Percentiles rank a stretch among this genome's conserved stretches.
phyloP scores from a whole-genome alignment of 2,113 vertebrate species.

The Platysteira castanea region DNA sequence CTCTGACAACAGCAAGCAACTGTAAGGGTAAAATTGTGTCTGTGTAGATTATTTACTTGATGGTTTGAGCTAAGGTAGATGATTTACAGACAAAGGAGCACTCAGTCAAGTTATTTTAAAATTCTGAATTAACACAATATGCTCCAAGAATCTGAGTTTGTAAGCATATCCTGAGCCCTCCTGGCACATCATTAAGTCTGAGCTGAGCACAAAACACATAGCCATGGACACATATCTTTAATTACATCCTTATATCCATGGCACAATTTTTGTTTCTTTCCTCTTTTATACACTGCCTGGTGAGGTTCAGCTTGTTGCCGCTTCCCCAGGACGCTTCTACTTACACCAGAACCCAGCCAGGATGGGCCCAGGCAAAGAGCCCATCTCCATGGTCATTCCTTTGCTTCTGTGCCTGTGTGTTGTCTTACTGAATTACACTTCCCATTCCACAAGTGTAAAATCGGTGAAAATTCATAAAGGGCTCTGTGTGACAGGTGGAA shows the following conservation, averaged over 20 bases:
- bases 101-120: not conserved
- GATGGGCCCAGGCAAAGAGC: not conserved
- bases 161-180: not conserved
- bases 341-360: not conserved
- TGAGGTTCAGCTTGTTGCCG: not conserved
- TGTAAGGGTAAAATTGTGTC: not conserved
- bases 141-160: not conserved
- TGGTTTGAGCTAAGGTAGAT: not conserved
- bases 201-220: not conserved
- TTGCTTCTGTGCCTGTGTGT: not conserved
- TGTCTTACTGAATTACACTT: not conserved
- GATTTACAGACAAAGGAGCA: not conserved
- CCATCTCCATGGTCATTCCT: not conserved
- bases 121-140: not conserved
- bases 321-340: not conserved
- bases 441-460: not conserved
- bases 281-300: not conserved
- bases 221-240: not conserved
- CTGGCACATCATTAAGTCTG: not conserved
- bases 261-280: not conserved
- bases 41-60: not conserved
- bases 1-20: not conserved
- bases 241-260: not conserved
- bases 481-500: constrained; percentile 52
- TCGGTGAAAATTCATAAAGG: not conserved